phyloP scores from a whole-genome alignment of 1,140 invertebrate genomes.

The Hirudo medicinalis region DNA sequence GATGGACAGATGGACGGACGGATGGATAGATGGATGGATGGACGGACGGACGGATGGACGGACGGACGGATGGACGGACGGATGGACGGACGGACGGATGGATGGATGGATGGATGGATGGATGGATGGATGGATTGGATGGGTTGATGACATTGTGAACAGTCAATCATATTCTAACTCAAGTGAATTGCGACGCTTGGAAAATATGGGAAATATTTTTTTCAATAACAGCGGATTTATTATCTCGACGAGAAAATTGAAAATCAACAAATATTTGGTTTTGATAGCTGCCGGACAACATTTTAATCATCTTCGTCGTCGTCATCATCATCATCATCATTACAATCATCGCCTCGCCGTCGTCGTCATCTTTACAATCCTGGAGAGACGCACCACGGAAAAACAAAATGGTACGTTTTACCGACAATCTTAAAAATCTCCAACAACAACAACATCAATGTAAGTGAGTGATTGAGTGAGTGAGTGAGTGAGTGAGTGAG shows the following conservation, averaged over 20 bases:
- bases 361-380: no score
- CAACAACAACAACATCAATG: conserved; percentile 9
- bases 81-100: conserved; percentile 4
- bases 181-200: no score
- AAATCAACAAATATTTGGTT: no score
- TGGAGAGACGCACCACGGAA: neutral
- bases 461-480: conserved; percentile 3
- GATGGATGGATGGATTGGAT: conserved; percentile 46
- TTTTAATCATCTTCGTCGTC: no score
- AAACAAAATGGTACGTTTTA: neutral
- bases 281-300: no score
- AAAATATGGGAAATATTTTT: no score
- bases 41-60: neutral
- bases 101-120: neutral
- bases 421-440: neutral
- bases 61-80: neutral
- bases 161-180: no score
- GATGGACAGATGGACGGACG: neutral
- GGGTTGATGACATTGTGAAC: no score
- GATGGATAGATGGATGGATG: conserved; percentile 48
- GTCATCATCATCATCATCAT: no score
- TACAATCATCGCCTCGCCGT: no score
- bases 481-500: conserved; percentile 10
- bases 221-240: no score
- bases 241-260: no score